These are phyloP conservation scores for Holothuria leucospilota DNA, from an alignment of 53 echinoderm and acorn worm genomes.

Conservation along the genomic window DNA sequence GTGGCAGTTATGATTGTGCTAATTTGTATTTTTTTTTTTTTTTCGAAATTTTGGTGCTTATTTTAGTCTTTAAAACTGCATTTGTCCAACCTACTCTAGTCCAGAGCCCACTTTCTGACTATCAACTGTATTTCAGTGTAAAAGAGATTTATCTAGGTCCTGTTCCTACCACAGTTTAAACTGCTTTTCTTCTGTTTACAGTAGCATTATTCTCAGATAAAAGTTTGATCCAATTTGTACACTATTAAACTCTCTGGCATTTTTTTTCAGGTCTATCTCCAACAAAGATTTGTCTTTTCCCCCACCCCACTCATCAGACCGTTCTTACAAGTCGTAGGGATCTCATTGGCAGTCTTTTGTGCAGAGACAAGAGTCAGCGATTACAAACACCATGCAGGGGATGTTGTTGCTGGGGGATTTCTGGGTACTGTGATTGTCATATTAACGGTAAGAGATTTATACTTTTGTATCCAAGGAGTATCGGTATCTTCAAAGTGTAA, in stretches of 20 bases:
- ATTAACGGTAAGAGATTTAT: slow-evolving; percentile 61
- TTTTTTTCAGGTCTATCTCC: slow-evolving; percentile 77
- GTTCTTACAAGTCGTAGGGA: slow-evolving; percentile 64
- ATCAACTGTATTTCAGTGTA: too few species aligned
- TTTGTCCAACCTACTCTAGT: too few species aligned
- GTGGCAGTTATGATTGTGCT: too few species aligned
- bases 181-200: too few species aligned
- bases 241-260: not conserved
- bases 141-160: too few species aligned
- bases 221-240: not conserved
- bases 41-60: too few species aligned
- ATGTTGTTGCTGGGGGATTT: slow-evolving; percentile 74
- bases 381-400: slow-evolving; percentile 85
- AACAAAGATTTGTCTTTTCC: slow-evolving; percentile 78
- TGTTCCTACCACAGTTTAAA: too few species aligned
- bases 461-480: not conserved
- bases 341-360: slow-evolving; percentile 64
- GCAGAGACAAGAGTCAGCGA: slow-evolving; percentile 79
- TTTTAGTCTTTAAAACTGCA: too few species aligned
- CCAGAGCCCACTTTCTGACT: too few species aligned
- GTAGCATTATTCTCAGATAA: too few species aligned
- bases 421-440: slow-evolving; percentile 71
- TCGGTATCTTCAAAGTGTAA: too few species aligned
- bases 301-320: slow-evolving; percentile 64
- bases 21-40: too few species aligned